These are phyloP conservation scores for Eristalis arbustorum DNA, from an alignment of 2,888 invertebrate genomes.

Conservation along the genomic window DNA sequence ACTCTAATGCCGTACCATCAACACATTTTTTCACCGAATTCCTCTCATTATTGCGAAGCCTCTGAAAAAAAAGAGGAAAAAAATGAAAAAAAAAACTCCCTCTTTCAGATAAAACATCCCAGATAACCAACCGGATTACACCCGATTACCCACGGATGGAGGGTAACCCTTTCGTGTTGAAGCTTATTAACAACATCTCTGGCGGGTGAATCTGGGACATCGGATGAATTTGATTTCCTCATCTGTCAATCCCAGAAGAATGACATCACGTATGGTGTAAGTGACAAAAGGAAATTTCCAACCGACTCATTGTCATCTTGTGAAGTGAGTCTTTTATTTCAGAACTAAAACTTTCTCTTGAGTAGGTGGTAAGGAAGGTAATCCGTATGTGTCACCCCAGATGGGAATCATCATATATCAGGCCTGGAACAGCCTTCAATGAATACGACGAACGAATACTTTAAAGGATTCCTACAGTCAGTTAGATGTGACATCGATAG, in stretches of 20 bases:
- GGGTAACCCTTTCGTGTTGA: constrained; percentile 31
- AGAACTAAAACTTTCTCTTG: background rate
- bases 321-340: constrained; percentile 37
- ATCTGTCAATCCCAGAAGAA: constrained; percentile 58
- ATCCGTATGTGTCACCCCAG: constrained; percentile 50
- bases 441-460: constrained; percentile 1
- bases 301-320: constrained; percentile 36
- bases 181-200: constrained; percentile 30
- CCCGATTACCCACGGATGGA: constrained; percentile 25
- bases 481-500: background rate
- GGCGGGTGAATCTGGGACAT: constrained; percentile 39
- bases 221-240: constrained; percentile 65
- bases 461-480: background rate
- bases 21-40: constrained; percentile 3
- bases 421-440: background rate
- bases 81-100: background rate
- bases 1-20: constrained; percentile 7
- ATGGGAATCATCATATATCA: constrained; percentile 60
- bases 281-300: constrained; percentile 62
- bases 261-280: constrained; percentile 55
- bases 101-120: constrained; percentile 23
- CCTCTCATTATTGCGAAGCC: background rate
- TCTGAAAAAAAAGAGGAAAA: background rate
- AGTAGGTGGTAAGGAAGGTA: constrained; percentile 4
- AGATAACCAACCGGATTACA: constrained; percentile 52